Percentiles rank a stretch among this genome's conserved stretches.
Evolutionary conservation across 2,113 vertebrate genomes (phyloP).

Genomic region (Hoplias malabaricus): DNA sequence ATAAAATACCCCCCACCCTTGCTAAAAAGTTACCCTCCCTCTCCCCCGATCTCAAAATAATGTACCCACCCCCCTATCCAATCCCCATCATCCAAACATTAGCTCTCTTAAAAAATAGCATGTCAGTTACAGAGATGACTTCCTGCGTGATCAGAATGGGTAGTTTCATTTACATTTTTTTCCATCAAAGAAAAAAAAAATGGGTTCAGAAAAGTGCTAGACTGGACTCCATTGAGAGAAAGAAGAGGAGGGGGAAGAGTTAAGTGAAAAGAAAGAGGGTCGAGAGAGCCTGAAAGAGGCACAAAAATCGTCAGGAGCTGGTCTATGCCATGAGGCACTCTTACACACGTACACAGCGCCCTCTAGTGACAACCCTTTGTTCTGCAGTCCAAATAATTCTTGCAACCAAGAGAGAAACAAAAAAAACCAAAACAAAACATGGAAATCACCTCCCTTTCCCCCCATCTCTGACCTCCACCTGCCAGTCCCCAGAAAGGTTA

Average conservation of each 20-base stretch:
- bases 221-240: slow-evolving; percentile 63
- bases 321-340: slow-evolving; percentile 17
- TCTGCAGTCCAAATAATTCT: slow-evolving; percentile 2
- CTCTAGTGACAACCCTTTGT: slow-evolving; percentile 38
- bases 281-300: neutral
- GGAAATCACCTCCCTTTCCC: neutral
- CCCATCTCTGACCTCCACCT: slow-evolving; percentile 44
- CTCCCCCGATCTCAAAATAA: neutral
- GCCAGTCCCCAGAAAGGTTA: slow-evolving; percentile 67
- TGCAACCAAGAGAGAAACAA: neutral
- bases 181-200: slow-evolving; percentile 42
- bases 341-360: slow-evolving; percentile 19
- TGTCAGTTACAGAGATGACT: slow-evolving; percentile 51
- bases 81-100: slow-evolving; percentile 29
- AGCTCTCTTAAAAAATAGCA: slow-evolving; percentile 39
- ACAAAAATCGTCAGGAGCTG: slow-evolving; percentile 13
- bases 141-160: slow-evolving; percentile 53
- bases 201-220: slow-evolving; percentile 70
- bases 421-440: slow-evolving; percentile 22
- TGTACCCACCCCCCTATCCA: neutral
- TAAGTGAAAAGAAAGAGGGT: neutral
- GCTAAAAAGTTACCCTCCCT: neutral
- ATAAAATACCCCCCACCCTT: slow-evolving; percentile 6
- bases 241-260: slow-evolving; percentile 37
- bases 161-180: slow-evolving; percentile 45